Percentiles rank a stretch among this genome's conserved stretches.
Evolutionary conservation across 2,888 invertebrate species (phyloP).

Genomic region (Cantharis nigra): DNA sequence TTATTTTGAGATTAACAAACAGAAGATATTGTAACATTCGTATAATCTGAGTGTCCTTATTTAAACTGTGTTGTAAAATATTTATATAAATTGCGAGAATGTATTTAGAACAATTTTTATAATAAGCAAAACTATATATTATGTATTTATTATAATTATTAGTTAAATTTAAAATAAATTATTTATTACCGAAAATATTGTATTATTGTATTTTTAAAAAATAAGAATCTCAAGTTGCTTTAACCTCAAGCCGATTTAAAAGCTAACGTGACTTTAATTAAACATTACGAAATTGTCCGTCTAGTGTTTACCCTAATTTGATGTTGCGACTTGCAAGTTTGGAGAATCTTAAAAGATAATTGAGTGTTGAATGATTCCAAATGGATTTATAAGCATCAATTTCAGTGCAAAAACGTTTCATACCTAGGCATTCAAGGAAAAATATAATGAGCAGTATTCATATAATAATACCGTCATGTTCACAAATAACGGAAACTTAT

Average conservation of each 20-base stretch:
- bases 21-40: slow-evolving; percentile 37
- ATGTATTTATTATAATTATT: slow-evolving; percentile 51
- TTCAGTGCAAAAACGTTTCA: no score
- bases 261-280: no score
- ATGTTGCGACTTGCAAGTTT: no score
- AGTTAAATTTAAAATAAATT: slow-evolving; percentile 49
- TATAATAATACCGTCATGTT: background rate
- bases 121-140: slow-evolving; percentile 31
- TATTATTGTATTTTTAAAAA: no score
- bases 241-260: no score
- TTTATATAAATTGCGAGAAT: slow-evolving; percentile 35
- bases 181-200: slow-evolving; percentile 45
- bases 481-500: background rate
- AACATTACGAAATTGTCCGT: no score
- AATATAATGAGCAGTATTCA: background rate
- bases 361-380: no score
- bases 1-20: slow-evolving; percentile 41
- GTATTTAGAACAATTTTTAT: slow-evolving; percentile 31
- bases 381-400: no score
- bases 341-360: no score
- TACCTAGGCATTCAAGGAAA: no score
- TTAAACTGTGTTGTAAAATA: slow-evolving; percentile 41
- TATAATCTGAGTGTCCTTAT: slow-evolving; percentile 43
- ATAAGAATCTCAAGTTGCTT: no score
- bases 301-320: no score